Conservation (phyloP, 1,140 invertebrate species). For the Colletes gigas region DNA sequence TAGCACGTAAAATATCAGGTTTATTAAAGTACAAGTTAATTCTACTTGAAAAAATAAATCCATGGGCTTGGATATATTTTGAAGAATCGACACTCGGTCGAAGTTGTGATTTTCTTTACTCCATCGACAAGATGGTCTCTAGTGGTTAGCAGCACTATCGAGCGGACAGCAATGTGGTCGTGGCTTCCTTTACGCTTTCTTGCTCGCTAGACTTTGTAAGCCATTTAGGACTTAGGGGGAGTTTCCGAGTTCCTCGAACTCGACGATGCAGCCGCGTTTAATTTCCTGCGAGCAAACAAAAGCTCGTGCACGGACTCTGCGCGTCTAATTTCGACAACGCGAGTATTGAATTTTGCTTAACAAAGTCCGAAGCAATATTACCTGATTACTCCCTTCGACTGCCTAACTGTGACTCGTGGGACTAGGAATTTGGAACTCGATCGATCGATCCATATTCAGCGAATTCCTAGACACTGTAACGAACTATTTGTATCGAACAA, state of each 20-base stretch:
- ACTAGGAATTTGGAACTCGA: background rate
- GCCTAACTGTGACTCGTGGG: background rate
- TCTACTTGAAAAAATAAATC: no score
- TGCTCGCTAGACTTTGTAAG: slow-evolving; percentile 24
- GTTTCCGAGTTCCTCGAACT: slow-evolving; percentile 35
- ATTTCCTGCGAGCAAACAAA: slow-evolving; percentile 38
- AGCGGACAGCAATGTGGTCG: background rate
- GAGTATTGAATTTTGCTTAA: background rate
- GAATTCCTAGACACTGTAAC: no score
- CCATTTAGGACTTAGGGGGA: slow-evolving; percentile 39
- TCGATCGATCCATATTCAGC: no score
- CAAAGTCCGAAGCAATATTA: background rate
- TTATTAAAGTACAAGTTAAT: no score
- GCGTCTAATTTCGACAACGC: background rate
- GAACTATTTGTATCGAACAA: no score
- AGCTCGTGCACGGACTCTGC: background rate
- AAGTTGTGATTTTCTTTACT: background rate
- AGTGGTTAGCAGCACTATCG: slow-evolving; percentile 4
- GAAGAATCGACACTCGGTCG: no score
- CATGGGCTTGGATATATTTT: no score
- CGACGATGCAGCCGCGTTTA: slow-evolving; percentile 10
- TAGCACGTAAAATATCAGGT: no score
- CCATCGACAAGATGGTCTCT: background rate
- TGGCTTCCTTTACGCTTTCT: slow-evolving; percentile 7
- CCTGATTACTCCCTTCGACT: background rate